phyloP scores from a whole-genome alignment of 2,888 invertebrate species.

The Ceraclea dissimilis region DNA sequence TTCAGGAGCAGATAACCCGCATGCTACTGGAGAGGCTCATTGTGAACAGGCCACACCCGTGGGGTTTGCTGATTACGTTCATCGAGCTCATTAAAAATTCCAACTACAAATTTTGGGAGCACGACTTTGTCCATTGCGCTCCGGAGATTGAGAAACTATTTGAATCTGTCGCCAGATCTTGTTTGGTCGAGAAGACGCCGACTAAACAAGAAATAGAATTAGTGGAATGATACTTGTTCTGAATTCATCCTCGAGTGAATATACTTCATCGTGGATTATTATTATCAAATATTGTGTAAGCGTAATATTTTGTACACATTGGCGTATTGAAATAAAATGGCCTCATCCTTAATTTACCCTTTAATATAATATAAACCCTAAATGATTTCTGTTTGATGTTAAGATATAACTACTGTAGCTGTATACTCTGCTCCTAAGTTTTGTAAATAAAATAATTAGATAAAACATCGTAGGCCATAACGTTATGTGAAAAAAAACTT shows the following conservation, averaged over 20 bases:
- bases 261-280: neutral
- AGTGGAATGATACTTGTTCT: slow-evolving; percentile 50
- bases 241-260: neutral
- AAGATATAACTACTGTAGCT: no score
- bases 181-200: slow-evolving; percentile 77
- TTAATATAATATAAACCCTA: no score
- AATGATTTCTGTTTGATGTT: no score
- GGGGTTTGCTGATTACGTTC: slow-evolving; percentile 98
- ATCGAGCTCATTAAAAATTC: slow-evolving; percentile 99
- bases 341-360: no score
- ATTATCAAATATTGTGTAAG: neutral
- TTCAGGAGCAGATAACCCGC: slow-evolving; percentile 96
- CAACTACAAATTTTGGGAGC: slow-evolving; percentile 97
- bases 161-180: slow-evolving; percentile 93
- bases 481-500: no score
- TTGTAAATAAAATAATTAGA: no score
- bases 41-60: slow-evolving; percentile 97
- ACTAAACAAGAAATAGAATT: slow-evolving; percentile 56
- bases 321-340: no score
- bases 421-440: no score
- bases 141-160: slow-evolving; percentile 99
- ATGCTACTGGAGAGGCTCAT: slow-evolving; percentile 94
- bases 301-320: neutral
- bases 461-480: no score
- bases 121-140: slow-evolving; percentile 98